Conservation (phyloP, 2,113 vertebrate genomes). For the Anoplopoma fimbria region DNA sequence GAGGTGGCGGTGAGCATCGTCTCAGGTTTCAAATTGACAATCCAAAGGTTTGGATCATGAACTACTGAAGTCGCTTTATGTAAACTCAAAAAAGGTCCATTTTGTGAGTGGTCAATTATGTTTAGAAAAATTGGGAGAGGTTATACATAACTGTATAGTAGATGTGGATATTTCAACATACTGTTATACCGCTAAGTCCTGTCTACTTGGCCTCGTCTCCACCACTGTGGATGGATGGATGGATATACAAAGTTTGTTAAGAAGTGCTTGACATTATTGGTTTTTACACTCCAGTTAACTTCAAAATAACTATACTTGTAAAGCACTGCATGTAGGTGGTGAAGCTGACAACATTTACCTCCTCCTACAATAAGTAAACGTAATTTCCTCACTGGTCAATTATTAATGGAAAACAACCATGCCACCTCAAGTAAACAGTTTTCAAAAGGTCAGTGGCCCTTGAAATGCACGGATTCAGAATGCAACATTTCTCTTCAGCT, state of each 20-base stretch:
- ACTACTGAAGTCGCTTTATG: conserved; percentile 45
- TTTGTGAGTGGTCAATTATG: conserved; percentile 56
- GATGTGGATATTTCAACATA: not conserved
- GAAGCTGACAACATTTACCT: conserved; percentile 4
- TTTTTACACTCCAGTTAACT: not conserved
- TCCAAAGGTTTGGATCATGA: conserved; percentile 45
- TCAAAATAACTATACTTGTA: not conserved
- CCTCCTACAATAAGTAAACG: conserved; percentile 1
- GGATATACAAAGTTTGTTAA: not conserved
- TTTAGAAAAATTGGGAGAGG: not conserved
- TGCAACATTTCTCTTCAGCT: conserved; percentile 2
- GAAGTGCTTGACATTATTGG: not conserved
- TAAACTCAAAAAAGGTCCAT: conserved; percentile 36
- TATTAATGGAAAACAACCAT: conserved; percentile 25
- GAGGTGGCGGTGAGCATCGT: conserved; percentile 32
- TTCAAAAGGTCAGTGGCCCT: conserved; percentile 22
- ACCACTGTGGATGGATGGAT: not conserved
- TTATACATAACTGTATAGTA: not conserved
- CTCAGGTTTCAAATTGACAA: conserved; percentile 54
- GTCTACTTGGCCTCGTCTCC: not conserved
- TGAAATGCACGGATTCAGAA: conserved; percentile 3
- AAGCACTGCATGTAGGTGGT: not conserved
- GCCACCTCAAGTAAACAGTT: conserved; percentile 9
- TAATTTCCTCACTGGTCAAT: conserved; percentile 38
- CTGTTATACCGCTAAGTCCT: not conserved